A percentile compares a stretch with the other conserved stretches of the same genome.
These are phyloP conservation scores for Penaeus monodon DNA, from an alignment of 2,888 invertebrate genomes.

Conservation along the genomic window DNA sequence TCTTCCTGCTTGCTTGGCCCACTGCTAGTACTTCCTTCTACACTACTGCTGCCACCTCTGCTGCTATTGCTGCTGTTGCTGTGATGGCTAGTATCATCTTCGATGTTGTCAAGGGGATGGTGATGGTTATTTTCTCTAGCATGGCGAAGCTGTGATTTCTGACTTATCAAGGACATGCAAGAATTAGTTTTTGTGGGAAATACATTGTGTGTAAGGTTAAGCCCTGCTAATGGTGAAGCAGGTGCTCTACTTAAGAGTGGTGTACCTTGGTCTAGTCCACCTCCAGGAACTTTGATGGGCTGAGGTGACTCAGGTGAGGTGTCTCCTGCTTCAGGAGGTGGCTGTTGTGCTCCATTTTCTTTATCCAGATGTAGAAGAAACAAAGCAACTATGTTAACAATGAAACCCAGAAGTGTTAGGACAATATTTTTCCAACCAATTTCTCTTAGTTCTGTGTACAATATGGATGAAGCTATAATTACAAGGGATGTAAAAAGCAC, in stretches of 20 bases:
- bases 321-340: constrained; percentile 1
- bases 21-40: not conserved
- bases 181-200: too few species aligned
- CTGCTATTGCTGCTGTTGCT: constrained; percentile 22
- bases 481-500: constrained; percentile 62
- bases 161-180: constrained; percentile 53
- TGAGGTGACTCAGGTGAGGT: constrained; percentile 11
- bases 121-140: not conserved
- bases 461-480: constrained; percentile 62
- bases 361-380: constrained; percentile 62
- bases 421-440: constrained; percentile 62
- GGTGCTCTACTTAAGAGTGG: constrained; percentile 45
- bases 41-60: constrained; percentile 18
- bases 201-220: constrained; percentile 48
- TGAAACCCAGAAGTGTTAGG: constrained; percentile 61
- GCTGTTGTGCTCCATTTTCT: constrained; percentile 24
- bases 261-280: constrained; percentile 21
- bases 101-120: not conserved
- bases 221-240: constrained; percentile 47
- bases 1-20: not conserved
- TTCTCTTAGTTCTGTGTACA: constrained; percentile 58
- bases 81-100: constrained; percentile 9
- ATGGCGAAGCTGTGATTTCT: constrained; percentile 24
- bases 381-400: constrained; percentile 63
- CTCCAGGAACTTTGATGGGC: constrained; percentile 2